phyloP scores from a whole-genome alignment of 2,888 invertebrate genomes.

The Thalpophila matura region DNA sequence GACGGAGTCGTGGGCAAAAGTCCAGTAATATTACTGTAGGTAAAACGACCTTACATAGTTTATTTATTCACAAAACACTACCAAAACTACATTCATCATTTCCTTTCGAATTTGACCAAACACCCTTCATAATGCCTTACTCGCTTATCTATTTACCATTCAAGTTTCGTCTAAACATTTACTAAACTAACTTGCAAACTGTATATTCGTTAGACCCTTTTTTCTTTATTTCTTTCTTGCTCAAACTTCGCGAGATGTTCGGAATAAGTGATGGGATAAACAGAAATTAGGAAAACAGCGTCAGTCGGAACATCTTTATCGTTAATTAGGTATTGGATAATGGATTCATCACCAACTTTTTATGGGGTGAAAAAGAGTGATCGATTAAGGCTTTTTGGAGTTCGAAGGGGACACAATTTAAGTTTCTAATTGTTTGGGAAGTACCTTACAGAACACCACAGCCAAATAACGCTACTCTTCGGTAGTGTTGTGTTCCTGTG shows the following conservation, averaged over 20 bases:
- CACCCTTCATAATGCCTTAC: background rate
- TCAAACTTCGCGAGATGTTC: conserved; percentile 50
- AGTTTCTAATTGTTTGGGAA: too few relatives aligned
- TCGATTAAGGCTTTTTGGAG: background rate
- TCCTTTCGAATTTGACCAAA: background rate
- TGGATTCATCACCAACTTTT: conserved; percentile 17
- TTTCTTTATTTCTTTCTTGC: conserved; percentile 33
- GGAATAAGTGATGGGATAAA: conserved; percentile 56
- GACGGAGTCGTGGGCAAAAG: too few relatives aligned
- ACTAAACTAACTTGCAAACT: conserved; percentile 57
- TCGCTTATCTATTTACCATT: conserved; percentile 44
- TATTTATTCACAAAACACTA: too few relatives aligned
- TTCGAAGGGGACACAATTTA: too few relatives aligned
- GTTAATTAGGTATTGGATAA: conserved; percentile 34
- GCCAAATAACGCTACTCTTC: too few relatives aligned
- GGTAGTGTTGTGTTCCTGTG: too few relatives aligned
- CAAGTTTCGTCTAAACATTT: conserved; percentile 56
- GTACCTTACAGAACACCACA: too few relatives aligned
- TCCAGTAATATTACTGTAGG: too few relatives aligned
- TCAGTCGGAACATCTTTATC: conserved; percentile 23
- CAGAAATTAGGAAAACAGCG: conserved; percentile 21
- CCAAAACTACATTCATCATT: background rate
- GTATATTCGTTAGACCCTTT: conserved; percentile 52
- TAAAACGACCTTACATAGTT: too few relatives aligned
- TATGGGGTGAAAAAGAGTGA: background rate